Evolutionary conservation across 2,797 vertebrate genomes (phyloP), one percentile per base, ranked within the genome.

Genomic region (Apogon hyalosoma): DNA sequence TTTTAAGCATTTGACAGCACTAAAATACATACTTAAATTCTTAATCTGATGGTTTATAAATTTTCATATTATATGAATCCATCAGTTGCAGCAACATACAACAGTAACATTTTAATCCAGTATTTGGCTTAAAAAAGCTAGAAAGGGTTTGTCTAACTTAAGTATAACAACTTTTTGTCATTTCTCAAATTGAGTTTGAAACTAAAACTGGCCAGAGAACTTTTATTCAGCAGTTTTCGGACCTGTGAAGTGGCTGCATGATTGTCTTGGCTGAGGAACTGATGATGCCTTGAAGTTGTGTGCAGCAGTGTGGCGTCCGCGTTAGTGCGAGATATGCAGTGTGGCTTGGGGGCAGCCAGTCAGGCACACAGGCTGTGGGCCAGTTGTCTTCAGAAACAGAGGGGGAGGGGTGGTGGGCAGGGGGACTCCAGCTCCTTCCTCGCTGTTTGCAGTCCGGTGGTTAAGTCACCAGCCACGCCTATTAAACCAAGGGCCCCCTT

Each of bases 401-500:
- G 64, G 60, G 56, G 76, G 83, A 68, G 64, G 70, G 86, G 80
- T 56, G 63, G 55, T 55, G 24, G 75, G 79, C 79, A 80, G 54
- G 84, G 86, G 86, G 90, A 87, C 88, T 90, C 80, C 68, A 70
- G 88, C 74, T 79, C 79, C 90, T 91, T 92, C 88, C 82, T 88
- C 85, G 65, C 87, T 86, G 90, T 93, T 93, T 91, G 90, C 90
- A 90, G 90, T 93, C 86, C 85, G 88, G 87, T 88, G 87, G 89
- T 89, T 92, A 87, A 90, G 91, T 91, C 91, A 92, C 90, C 89
- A 88, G 89, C 85, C 87, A 85, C 80, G 84, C 87, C 90, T 90
- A 86, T 93, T 92, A 92, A 93, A 91, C 90, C 90, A 92, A 92
- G 88, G 89, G 74, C 87, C 91, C 85, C 87, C 86, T 88, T 84